These are phyloP conservation scores for Fringilla coelebs DNA, from an alignment of 2,797 vertebrate species.

Conservation along the genomic window DNA sequence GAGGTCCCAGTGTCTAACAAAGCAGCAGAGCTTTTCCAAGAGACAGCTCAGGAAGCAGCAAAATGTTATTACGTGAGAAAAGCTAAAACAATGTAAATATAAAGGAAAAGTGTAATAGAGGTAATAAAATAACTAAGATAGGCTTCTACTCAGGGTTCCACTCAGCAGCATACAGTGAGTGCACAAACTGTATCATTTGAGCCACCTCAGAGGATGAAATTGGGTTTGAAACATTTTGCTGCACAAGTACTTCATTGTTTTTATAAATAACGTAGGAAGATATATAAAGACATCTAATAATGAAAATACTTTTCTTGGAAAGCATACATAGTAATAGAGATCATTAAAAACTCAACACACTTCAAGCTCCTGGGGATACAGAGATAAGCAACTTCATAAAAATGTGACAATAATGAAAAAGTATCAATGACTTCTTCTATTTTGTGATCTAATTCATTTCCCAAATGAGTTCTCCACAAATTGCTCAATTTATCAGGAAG, in stretches of 20 bases:
- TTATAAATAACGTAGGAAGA: not conserved
- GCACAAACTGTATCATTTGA: not conserved
- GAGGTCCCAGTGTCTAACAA: slow-evolving; percentile 17
- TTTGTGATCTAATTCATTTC: not conserved
- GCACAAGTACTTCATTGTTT: not conserved
- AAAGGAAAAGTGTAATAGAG: not conserved
- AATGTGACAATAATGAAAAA: not conserved
- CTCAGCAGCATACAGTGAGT: not conserved
- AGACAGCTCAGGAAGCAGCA: not conserved
- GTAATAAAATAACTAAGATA: not conserved
- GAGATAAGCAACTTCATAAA: not conserved
- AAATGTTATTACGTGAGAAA: not conserved
- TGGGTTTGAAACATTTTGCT: not conserved
- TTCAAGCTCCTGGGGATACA: not conserved
- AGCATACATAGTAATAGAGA: accelerated
- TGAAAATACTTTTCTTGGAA: not conserved
- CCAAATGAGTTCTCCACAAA: not conserved
- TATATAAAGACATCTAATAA: not conserved
- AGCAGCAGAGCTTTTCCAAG: not conserved
- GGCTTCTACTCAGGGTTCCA: not conserved
- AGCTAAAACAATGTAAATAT: not conserved
- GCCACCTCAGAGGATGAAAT: not conserved
- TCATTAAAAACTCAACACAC: not conserved
- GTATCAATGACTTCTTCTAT: not conserved
- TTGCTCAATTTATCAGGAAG: not conserved